Conservation (phyloP, 1,140 invertebrate genomes). For the Neotoxoptera formosana region DNA sequence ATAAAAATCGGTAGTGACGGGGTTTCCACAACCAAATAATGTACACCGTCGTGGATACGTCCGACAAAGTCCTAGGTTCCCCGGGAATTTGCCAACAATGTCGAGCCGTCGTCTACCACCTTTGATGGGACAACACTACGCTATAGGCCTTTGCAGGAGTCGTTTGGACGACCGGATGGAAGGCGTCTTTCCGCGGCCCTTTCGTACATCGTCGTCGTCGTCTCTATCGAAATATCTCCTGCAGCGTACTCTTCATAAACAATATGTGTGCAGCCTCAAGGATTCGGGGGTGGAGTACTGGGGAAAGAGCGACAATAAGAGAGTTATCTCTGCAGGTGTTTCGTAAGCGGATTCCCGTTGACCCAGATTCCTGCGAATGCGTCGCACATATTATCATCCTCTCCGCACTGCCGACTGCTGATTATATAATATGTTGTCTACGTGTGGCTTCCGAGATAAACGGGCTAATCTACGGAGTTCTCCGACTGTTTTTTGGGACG, state of each 20-base stretch:
- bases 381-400: too few species aligned
- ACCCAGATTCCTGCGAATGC: neutral
- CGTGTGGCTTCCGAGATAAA: neutral
- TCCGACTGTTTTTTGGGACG: neutral
- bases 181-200: too few species aligned
- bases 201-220: too few species aligned
- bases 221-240: neutral
- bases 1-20: neutral
- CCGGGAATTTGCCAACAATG: neutral
- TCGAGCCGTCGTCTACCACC: neutral
- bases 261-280: too few species aligned
- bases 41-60: neutral
- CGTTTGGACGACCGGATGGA: too few species aligned
- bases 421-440: neutral
- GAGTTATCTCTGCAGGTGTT: constrained; percentile 6
- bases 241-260: neutral
- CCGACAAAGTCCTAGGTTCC: neutral
- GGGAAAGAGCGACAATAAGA: neutral
- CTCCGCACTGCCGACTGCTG: neutral
- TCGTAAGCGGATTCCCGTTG: neutral
- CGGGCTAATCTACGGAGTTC: neutral
- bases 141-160: neutral
- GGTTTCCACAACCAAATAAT: neutral
- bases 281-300: too few species aligned
- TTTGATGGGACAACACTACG: neutral